A percentile compares a stretch with the other conserved stretches of the same genome.
These are phyloP conservation scores for Lamellibrachia columna DNA, from an alignment of 2,888 invertebrate genomes.

Conservation along the genomic window DNA sequence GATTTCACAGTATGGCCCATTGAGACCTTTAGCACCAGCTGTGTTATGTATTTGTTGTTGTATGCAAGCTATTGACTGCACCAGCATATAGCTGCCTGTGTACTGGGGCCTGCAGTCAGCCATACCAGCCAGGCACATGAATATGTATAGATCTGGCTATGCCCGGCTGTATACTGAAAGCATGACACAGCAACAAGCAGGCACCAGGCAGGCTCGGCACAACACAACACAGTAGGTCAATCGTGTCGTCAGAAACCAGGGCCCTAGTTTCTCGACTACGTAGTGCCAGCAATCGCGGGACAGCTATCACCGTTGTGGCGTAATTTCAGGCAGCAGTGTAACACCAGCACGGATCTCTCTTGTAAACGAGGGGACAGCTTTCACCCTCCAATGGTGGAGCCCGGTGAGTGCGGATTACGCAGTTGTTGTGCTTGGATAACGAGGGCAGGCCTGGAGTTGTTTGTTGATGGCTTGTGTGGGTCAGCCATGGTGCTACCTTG, in stretches of 20 bases:
- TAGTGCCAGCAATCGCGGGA: neutral
- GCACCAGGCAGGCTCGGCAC: neutral
- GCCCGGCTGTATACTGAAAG: neutral
- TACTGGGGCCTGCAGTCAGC: neutral
- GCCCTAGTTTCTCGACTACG: neutral
- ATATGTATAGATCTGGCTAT: conserved; percentile 10
- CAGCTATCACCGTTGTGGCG: neutral
- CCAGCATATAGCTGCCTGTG: neutral
- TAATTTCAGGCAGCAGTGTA: neutral
- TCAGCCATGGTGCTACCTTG: conserved; percentile 3
- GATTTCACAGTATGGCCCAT: neutral
- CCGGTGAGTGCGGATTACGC: neutral
- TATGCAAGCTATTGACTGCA: neutral
- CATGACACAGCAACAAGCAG: neutral
- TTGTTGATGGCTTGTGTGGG: conserved; percentile 5
- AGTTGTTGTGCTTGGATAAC: neutral
- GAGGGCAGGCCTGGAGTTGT: conserved; percentile 11
- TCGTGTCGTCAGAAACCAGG: neutral
- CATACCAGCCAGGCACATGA: neutral
- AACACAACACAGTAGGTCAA: neutral
- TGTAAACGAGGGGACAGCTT: neutral
- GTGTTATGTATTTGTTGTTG: neutral
- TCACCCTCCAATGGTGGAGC: conserved; percentile 16
- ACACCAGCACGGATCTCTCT: conserved; percentile 10
- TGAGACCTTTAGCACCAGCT: neutral